A percentile compares a stretch with the other conserved stretches of the same genome.
These are phyloP conservation scores for Trichomycterus rosablanca DNA, from an alignment of 2,113 vertebrate genomes.

Conservation along the genomic window DNA sequence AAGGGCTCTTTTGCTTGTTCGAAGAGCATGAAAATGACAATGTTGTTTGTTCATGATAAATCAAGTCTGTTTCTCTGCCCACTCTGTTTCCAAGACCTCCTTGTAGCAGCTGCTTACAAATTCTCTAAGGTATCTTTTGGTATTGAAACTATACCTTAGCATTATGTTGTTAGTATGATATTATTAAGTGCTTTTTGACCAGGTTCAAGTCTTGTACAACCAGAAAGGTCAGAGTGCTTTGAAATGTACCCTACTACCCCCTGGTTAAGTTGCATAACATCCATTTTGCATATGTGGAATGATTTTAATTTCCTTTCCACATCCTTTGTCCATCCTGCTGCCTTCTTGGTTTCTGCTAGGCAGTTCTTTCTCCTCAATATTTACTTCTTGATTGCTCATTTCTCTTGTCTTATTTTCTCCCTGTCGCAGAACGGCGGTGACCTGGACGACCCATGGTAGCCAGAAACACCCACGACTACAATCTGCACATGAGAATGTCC, in stretches of 20 bases:
- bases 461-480: constrained; percentile 49
- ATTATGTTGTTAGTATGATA: not conserved
- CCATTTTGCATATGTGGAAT: not conserved
- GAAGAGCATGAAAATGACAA: too few relatives aligned
- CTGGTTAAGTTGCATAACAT: constrained; percentile 15
- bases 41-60: not conserved
- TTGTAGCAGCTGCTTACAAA: constrained; percentile 8
- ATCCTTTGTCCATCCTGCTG: constrained; percentile 15
- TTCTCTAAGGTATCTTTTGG: constrained; percentile 7
- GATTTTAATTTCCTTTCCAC: not conserved
- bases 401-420: constrained; percentile 63
- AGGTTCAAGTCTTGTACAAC: not conserved
- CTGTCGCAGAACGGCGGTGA: constrained; percentile 88
- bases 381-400: constrained; percentile 25
- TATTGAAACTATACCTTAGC: constrained; percentile 7
- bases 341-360: constrained; percentile 15
- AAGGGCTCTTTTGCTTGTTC: too few relatives aligned
- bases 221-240: not conserved
- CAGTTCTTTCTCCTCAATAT: constrained; percentile 22
- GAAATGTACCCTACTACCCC: not conserved
- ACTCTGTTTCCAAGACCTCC: not conserved
- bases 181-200: too few relatives aligned
- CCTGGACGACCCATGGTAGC: constrained; percentile 98
- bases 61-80: constrained; percentile 5
- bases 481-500: constrained; percentile 64